Evolutionary conservation across 2,888 invertebrate genomes (phyloP).

Genomic region (Caprella mutica): DNA sequence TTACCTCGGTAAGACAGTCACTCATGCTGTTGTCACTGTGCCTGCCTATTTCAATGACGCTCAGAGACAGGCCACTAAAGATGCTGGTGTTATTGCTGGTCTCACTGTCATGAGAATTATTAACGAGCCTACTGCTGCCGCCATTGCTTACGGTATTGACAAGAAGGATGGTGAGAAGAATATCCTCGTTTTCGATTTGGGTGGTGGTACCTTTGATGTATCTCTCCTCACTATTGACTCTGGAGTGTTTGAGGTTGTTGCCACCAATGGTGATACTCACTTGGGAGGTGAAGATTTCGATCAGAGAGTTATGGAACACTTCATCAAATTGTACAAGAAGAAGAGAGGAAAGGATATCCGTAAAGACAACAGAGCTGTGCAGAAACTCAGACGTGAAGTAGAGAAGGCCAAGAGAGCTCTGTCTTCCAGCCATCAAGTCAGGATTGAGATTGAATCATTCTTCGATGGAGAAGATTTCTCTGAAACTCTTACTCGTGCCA

Average conservation of each 20-base stretch:
- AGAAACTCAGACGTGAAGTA: conserved; percentile 90
- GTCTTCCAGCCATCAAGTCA: conserved; percentile 86
- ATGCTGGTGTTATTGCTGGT: conserved; percentile 90
- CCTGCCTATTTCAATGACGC: conserved; percentile 99
- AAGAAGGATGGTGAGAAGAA: conserved; percentile 97
- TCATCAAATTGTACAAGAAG: conserved; percentile 96
- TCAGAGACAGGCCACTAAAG: conserved; percentile 97
- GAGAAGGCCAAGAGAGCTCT: conserved; percentile 95
- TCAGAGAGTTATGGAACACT: conserved; percentile 96
- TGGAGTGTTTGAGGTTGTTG: conserved; percentile 90
- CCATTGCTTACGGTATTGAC: conserved; percentile 92
- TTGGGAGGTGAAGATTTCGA: conserved; percentile 99
- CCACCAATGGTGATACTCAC: conserved; percentile 92
- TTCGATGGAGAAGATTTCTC: conserved; percentile 97
- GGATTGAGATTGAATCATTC: conserved; percentile 97
- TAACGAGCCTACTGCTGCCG: conserved; percentile 94
- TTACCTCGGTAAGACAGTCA: conserved; percentile 84
- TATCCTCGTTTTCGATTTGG: conserved; percentile 94
- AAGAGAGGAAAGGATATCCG: conserved; percentile 96
- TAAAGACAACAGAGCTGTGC: conserved; percentile 83
- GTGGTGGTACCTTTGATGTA: conserved; percentile 99
- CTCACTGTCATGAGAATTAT: conserved; percentile 89
- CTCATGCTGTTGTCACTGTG: conserved; percentile 82
- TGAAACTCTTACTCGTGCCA: conserved; percentile 92
- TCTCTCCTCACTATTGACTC: conserved; percentile 96